A percentile compares a stretch with the other conserved stretches of the same genome.
Conservation (phyloP, 2,888 invertebrate species). For the Geophilus truncorum region DNA sequence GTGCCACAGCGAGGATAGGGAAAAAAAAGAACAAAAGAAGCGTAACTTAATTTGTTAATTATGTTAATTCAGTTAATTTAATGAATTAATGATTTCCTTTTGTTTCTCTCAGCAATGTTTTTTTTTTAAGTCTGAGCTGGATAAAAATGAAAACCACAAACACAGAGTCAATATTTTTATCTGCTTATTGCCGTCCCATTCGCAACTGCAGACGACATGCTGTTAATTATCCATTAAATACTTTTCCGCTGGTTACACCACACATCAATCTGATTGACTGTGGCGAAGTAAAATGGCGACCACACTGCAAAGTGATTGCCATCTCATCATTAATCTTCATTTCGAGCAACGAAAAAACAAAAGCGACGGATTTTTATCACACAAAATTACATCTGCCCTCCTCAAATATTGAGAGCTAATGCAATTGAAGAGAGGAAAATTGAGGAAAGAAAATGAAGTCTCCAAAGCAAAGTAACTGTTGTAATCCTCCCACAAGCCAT, state of each 20-base stretch:
- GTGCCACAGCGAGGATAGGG: not conserved
- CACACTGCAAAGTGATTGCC: slow-evolving; percentile 21
- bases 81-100: not conserved
- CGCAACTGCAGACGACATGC: slow-evolving; percentile 7
- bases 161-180: slow-evolving; percentile 21
- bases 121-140: not conserved
- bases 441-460: not conserved
- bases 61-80: not conserved
- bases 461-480: slow-evolving; percentile 2
- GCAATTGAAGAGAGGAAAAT: slow-evolving; percentile 14
- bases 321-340: slow-evolving; percentile 25
- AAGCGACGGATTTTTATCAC: slow-evolving; percentile 4
- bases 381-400: slow-evolving; percentile 2
- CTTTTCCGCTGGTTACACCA: slow-evolving; percentile 25
- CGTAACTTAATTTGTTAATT: not conserved
- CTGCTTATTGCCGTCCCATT: not conserved
- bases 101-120: too few species aligned
- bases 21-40: not conserved
- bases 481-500: not conserved
- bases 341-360: slow-evolving; percentile 2
- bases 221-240: slow-evolving; percentile 27
- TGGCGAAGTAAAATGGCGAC: slow-evolving; percentile 19
- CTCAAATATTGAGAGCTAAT: slow-evolving; percentile 10
- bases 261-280: slow-evolving; percentile 25
- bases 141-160: not conserved